These are phyloP conservation scores for Sacculina carcini DNA, from an alignment of 2,888 invertebrate genomes.

Conservation along the genomic window DNA sequence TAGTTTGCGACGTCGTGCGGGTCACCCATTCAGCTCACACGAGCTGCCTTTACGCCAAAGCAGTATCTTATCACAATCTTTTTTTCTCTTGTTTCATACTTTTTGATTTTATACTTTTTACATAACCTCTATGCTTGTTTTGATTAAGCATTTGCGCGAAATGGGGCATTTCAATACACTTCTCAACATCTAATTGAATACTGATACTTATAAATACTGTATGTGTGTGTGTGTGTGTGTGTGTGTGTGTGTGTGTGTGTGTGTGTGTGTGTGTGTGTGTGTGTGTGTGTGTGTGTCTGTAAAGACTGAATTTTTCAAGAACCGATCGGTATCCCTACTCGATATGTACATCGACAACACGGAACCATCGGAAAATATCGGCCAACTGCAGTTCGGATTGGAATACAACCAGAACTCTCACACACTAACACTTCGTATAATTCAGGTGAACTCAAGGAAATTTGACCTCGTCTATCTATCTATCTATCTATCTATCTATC, in stretches of 20 bases:
- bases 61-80: too few relatives aligned
- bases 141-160: too few relatives aligned
- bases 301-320: slow-evolving; percentile 51
- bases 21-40: too few relatives aligned
- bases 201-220: neutral
- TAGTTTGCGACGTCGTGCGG: too few relatives aligned
- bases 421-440: slow-evolving; percentile 62
- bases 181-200: neutral
- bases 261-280: slow-evolving; percentile 1
- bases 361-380: slow-evolving; percentile 75
- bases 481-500: neutral
- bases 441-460: slow-evolving; percentile 44
- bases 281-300: neutral
- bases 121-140: too few relatives aligned
- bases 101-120: too few relatives aligned
- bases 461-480: neutral
- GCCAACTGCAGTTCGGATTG: slow-evolving; percentile 74
- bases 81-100: too few relatives aligned
- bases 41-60: too few relatives aligned
- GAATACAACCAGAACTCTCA: slow-evolving; percentile 85
- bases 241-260: neutral
- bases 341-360: slow-evolving; percentile 87
- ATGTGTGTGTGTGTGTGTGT: neutral
- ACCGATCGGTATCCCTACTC: slow-evolving; percentile 65
- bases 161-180: neutral